Percentiles rank a stretch among this genome's conserved stretches.
Conservation (phyloP, 2,113 vertebrate species). For the Bubo blakistoni region DNA sequence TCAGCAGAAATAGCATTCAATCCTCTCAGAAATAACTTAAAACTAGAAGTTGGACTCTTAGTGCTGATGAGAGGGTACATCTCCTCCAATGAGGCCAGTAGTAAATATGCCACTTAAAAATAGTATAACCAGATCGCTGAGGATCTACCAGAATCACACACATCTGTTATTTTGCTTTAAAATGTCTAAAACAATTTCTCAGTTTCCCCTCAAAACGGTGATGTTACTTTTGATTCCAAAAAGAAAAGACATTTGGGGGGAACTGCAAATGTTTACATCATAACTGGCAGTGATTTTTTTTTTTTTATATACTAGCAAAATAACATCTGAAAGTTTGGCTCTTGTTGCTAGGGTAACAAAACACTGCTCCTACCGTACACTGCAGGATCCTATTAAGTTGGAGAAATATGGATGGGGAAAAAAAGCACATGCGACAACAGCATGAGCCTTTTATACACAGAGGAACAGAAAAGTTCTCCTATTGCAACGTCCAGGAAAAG, state of each 20-base stretch:
- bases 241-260: neutral
- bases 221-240: neutral
- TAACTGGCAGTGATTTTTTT: conserved; percentile 28
- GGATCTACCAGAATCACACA: neutral
- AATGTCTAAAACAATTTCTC: neutral
- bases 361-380: conserved; percentile 47
- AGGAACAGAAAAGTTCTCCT: neutral
- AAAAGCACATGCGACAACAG: neutral
- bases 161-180: neutral
- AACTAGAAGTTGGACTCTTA: neutral
- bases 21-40: neutral
- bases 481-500: neutral
- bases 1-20: neutral
- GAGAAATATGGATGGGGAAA: neutral
- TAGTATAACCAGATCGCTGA: neutral
- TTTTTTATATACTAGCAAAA: conserved; percentile 14
- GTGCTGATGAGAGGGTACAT: neutral
- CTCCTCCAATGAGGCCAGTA: neutral
- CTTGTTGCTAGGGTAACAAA: conserved; percentile 59
- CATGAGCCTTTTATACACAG: neutral
- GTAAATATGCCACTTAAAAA: conserved; percentile 21
- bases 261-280: conserved; percentile 56
- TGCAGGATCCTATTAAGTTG: neutral
- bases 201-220: neutral
- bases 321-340: conserved; percentile 53